phyloP scores from a whole-genome alignment of 2,888 invertebrate genomes.

The Hecatera dysodea region DNA sequence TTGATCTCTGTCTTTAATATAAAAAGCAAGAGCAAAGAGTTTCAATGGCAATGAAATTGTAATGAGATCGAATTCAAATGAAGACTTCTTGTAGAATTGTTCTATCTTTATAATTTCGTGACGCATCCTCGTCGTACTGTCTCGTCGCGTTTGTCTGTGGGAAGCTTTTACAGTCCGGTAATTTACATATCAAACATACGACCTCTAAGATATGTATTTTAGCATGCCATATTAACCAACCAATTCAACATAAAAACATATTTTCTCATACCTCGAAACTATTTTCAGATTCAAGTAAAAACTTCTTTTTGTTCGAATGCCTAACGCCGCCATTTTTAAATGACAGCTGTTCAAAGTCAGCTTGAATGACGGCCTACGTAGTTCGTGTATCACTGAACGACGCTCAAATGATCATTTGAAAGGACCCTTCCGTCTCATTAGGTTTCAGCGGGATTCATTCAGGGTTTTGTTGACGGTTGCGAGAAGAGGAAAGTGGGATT shows the following conservation, averaged over 20 bases:
- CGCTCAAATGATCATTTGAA: constrained; percentile 65
- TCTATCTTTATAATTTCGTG: neutral
- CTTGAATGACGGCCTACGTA: constrained; percentile 19
- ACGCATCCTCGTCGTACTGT: neutral
- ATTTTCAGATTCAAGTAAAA: neutral
- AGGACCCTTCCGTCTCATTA: constrained; percentile 65
- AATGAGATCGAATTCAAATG: neutral
- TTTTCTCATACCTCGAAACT: neutral
- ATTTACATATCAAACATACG: too few relatives aligned
- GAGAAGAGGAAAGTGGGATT: constrained; percentile 34
- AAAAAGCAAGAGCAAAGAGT: too few relatives aligned
- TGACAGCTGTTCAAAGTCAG: constrained; percentile 42
- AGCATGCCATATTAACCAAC: neutral
- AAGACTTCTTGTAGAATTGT: too few relatives aligned
- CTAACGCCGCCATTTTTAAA: constrained; percentile 31
- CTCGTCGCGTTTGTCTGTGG: too few relatives aligned
- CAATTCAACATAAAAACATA: neutral
- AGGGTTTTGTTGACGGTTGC: constrained; percentile 39
- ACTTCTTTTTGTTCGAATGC: neutral
- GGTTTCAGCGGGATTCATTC: constrained; percentile 53
- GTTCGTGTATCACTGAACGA: constrained; percentile 47
- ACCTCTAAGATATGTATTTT: neutral
- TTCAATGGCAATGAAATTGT: neutral
- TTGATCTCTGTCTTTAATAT: too few relatives aligned
- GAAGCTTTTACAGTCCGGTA: neutral